Conservation (phyloP, 2,888 invertebrate species). For the Andrena flavipes region DNA sequence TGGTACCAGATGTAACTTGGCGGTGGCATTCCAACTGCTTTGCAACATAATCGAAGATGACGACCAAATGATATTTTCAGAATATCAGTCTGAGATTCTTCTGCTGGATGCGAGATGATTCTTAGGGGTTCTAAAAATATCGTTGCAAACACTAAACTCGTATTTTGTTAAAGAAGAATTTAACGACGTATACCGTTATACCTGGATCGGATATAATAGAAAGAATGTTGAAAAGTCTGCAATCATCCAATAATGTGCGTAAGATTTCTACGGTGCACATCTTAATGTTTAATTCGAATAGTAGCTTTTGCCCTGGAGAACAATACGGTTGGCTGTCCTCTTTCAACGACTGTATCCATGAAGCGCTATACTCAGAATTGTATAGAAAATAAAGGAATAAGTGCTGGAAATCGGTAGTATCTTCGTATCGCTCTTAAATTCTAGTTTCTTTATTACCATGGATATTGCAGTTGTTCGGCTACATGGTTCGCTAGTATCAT, state of each 20-base stretch:
- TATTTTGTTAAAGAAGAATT: background rate
- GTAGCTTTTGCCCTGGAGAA: constrained; percentile 72
- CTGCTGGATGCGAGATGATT: constrained; percentile 75
- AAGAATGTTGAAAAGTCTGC: constrained; percentile 71
- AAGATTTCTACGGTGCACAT: constrained; percentile 77
- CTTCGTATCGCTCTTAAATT: background rate
- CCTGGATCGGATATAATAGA: constrained; percentile 77
- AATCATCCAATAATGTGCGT: constrained; percentile 71
- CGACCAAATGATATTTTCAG: constrained; percentile 68
- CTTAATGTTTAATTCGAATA: constrained; percentile 74
- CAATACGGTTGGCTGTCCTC: constrained; percentile 39
- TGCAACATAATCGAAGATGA: constrained; percentile 71
- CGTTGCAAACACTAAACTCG: background rate
- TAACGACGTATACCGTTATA: constrained; percentile 43
- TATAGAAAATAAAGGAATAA: background rate
- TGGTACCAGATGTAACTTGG: constrained; percentile 80
- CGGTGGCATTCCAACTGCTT: constrained; percentile 79
- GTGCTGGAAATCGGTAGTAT: background rate
- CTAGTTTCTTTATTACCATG: constrained; percentile 65
- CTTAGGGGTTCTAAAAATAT: constrained; percentile 70
- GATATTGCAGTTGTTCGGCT: constrained; percentile 65
- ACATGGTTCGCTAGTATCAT: constrained; percentile 71
- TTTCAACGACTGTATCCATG: constrained; percentile 71
- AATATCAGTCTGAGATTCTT: constrained; percentile 28
- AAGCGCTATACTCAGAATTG: constrained; percentile 35